Conservation (phyloP, 2,797 vertebrate species). For the Channa striata region DNA sequence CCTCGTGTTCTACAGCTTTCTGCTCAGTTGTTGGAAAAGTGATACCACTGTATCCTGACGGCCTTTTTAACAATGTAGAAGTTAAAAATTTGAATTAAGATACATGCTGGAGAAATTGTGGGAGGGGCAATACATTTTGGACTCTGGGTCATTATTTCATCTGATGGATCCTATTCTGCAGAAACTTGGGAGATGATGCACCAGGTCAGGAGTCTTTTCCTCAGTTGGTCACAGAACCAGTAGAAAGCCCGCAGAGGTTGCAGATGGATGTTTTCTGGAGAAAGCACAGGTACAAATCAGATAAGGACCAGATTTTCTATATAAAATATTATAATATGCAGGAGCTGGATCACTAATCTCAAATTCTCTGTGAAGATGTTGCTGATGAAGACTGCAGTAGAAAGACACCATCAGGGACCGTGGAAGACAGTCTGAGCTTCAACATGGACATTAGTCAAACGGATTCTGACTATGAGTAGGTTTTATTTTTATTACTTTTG, state of each 20-base stretch:
- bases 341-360: no score
- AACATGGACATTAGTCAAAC: conserved; percentile 4
- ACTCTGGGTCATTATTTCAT: background rate
- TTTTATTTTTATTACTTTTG: background rate
- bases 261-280: no score
- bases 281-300: no score
- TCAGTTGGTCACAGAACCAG: background rate
- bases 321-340: no score
- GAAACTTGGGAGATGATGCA: conserved; percentile 24
- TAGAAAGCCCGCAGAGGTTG: conserved; percentile 3
- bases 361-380: no score
- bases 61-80: no score
- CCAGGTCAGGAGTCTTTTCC: background rate
- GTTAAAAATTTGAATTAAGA: background rate
- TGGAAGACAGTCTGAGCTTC: conserved; percentile 34
- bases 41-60: no score
- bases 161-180: conserved; percentile 22
- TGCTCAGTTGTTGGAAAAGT: background rate
- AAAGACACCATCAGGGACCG: conserved; percentile 12
- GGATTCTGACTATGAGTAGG: conserved; percentile 67
- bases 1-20: no score
- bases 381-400: background rate
- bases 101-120: background rate
- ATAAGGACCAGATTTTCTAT: no score
- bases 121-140: background rate